These are phyloP conservation scores for Alloscopus bannaensis DNA, from an alignment of 2,888 invertebrate species.

Conservation along the genomic window DNA sequence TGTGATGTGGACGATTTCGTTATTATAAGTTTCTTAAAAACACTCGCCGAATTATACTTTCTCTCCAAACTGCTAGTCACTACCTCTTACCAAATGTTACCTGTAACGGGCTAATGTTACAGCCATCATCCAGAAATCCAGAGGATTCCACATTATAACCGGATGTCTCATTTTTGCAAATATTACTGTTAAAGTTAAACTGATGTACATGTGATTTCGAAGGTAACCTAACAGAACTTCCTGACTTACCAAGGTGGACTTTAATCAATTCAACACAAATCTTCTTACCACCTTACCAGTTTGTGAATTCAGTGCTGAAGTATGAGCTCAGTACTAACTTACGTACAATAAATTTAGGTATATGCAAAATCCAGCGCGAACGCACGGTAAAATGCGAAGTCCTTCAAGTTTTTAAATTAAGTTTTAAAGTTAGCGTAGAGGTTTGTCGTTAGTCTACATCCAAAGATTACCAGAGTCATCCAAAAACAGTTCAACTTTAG, in stretches of 20 bases:
- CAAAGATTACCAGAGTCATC: too few relatives aligned
- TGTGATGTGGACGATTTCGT: conserved; percentile 4
- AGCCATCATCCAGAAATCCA: conserved; percentile 51
- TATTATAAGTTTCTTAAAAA: too few relatives aligned
- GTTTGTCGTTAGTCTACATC: too few relatives aligned
- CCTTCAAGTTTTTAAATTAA: too few relatives aligned
- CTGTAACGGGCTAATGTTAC: conserved; percentile 34
- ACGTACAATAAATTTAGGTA: conserved; percentile 5
- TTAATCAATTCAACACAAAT: conserved; percentile 3
- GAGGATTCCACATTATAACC: conserved; percentile 34
- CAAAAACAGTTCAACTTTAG: too few relatives aligned
- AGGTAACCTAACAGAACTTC: conserved; percentile 35
- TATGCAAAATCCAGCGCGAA: too few relatives aligned
- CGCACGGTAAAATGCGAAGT: too few relatives aligned
- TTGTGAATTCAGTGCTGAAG: conserved; percentile 18
- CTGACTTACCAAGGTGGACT: conserved; percentile 49
- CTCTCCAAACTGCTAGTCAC: too few relatives aligned
- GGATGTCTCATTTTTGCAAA: conserved; percentile 29
- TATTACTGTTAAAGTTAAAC: neutral
- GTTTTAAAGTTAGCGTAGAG: too few relatives aligned
- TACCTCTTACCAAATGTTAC: conserved; percentile 45
- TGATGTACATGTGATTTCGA: neutral
- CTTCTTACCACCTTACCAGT: conserved; percentile 48
- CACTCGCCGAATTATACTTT: too few relatives aligned
- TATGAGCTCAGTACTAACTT: conserved; percentile 45